Percentiles rank a stretch among this genome's conserved stretches.
Evolutionary conservation across 2,113 vertebrate genomes (phyloP).

Genomic region (Chaenocephalus aceratus): DNA sequence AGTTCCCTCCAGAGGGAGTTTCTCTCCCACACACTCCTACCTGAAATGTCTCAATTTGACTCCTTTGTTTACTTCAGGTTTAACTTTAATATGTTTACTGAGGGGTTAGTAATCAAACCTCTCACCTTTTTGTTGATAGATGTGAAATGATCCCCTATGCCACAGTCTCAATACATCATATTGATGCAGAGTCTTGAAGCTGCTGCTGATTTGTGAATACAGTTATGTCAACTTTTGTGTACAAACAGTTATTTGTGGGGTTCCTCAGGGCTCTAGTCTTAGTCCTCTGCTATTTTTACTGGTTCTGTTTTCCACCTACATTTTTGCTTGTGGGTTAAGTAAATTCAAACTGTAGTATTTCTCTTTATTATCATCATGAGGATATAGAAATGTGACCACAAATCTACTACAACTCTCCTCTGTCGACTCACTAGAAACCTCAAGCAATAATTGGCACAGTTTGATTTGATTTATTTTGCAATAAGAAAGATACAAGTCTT

Average conservation of each 20-base stretch:
- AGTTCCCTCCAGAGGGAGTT: too few species aligned
- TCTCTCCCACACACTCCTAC: too few species aligned
- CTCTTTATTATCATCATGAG: neutral
- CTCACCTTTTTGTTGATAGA: too few species aligned
- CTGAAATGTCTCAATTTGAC: too few species aligned
- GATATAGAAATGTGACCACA: neutral
- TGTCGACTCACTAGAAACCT: neutral
- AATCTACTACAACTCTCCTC: too few species aligned
- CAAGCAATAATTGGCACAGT: neutral
- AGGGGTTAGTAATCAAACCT: too few species aligned
- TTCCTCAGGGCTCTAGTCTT: conserved; percentile 25
- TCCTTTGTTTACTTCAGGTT: too few species aligned
- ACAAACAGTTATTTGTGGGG: neutral
- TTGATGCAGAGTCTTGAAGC: neutral
- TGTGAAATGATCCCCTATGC: too few species aligned
- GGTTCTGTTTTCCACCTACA: neutral
- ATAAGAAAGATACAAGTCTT: neutral
- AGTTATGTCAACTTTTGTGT: neutral
- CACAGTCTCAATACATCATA: neutral
- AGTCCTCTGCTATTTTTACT: neutral
- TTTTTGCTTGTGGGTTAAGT: neutral
- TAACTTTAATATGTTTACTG: too few species aligned
- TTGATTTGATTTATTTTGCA: neutral
- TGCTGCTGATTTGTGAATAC: neutral
- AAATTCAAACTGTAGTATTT: neutral